Evolutionary conservation across 1,140 invertebrate species (phyloP).

Genomic region (Platyura marginata): DNA sequence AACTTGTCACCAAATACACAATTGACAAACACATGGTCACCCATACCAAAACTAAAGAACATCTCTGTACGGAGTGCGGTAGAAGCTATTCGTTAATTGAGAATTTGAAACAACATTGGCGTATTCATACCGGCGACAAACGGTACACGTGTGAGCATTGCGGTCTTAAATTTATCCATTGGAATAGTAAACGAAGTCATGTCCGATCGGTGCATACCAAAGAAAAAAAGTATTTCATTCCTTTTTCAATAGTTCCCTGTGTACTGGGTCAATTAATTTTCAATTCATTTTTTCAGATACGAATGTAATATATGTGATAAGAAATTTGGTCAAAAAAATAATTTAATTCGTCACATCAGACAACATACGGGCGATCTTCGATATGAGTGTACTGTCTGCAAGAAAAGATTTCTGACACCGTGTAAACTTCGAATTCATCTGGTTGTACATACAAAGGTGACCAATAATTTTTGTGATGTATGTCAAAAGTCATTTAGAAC

Average conservation of each 20-base stretch:
- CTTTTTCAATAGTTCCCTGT: neutral
- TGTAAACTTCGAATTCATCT: neutral
- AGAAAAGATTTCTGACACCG: neutral
- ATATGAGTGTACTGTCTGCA: neutral
- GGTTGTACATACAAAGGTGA: neutral
- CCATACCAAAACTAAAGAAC: neutral
- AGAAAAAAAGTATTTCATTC: neutral
- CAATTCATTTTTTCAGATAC: neutral
- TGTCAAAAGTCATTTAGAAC: neutral
- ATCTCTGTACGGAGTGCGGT: neutral
- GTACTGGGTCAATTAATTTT: neutral
- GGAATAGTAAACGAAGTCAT: neutral
- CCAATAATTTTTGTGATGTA: neutral
- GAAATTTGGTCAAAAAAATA: neutral
- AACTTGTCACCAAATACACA: neutral
- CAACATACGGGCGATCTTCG: neutral
- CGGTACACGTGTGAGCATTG: neutral
- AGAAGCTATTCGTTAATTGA: neutral
- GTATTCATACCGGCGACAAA: neutral
- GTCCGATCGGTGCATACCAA: neutral
- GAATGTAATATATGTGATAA: neutral
- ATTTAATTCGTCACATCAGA: neutral
- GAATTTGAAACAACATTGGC: neutral
- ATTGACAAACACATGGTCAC: neutral
- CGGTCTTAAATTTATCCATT: neutral